Base-by-base conservation (phyloP, 2,888 invertebrate species). In the Eutolmus rufibarbis region DNA sequence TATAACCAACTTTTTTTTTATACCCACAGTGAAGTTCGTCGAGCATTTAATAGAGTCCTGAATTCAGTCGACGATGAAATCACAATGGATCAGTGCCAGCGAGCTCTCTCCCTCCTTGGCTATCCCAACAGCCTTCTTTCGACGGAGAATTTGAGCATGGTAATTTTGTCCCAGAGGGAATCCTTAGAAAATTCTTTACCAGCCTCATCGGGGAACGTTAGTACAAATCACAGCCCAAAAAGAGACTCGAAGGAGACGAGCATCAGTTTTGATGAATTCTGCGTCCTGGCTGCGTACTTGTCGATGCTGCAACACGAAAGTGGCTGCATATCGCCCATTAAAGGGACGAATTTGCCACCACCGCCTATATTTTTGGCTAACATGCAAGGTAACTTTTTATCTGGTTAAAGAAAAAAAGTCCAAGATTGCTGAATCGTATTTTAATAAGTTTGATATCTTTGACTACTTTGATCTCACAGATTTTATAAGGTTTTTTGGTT, bases 291-390 rank as follows among this genome's bases (percentile, higher is more conserved):
- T 66, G 92, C 93, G 19, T 93, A 92, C 89, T 89, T 93, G 87
- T 92, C 93, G 31, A 92, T 93, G 88, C 89, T 93, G 77, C 93
- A 93, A 88, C 91, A 92, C 84, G 92, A 92, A 89, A 93, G 92
- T 88, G 92, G 92, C n/a, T 93, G 93, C 89, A 92, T 93, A 88
- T 93, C 93, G 37, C 93, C 93, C 34, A 93, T 93, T 5, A 93
- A 93, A 88, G 93, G 93, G 19, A 93, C 92, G 23, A 93, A 93
- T 91, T 91, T 93, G 86, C 92, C 93, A 57, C 93, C 93, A 23
- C 93, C 93, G 34, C 93, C 93, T 12, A 92, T 93, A 16, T 93
- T 92, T 89, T 91, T 93, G 74, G 91, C 93, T 74, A 93, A 93
- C 89, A 89, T 91, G 89, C 91, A 91, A 90, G 92, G 93, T 92